Percentiles rank a stretch among this genome's conserved stretches.
These are phyloP conservation scores for Macroteleia sp. DNA, from an alignment of 2,888 invertebrate species.

Conservation along the genomic window DNA sequence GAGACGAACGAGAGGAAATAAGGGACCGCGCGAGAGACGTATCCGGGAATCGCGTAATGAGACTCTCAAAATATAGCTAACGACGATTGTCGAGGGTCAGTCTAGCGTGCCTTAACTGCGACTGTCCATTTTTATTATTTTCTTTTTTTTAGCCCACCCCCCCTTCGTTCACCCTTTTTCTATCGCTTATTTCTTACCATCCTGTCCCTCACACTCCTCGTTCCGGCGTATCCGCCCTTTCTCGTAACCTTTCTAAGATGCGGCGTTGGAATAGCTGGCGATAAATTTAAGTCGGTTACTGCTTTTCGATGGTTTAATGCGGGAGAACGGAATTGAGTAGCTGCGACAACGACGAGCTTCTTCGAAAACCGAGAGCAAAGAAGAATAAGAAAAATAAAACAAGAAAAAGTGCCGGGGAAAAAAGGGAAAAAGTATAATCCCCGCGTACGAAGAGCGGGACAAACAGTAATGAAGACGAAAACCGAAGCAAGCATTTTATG, in stretches of 20 bases:
- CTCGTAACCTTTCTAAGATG: slow-evolving; percentile 58
- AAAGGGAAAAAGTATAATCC: slow-evolving; percentile 58
- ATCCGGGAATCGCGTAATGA: slow-evolving; percentile 77
- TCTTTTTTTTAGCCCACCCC: slow-evolving; percentile 55
- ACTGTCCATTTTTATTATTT: slow-evolving; percentile 81
- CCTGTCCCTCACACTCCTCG: slow-evolving; percentile 16
- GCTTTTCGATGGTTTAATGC: slow-evolving; percentile 80
- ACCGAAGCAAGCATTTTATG: slow-evolving; percentile 63
- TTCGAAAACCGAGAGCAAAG: slow-evolving; percentile 58
- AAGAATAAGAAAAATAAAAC: slow-evolving; percentile 52
- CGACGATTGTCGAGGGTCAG: slow-evolving; percentile 81
- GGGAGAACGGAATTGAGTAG: slow-evolving; percentile 77
- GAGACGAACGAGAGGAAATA: slow-evolving; percentile 57
- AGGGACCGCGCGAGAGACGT: slow-evolving; percentile 68
- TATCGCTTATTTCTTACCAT: slow-evolving; percentile 52
- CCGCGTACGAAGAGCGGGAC: slow-evolving; percentile 48
- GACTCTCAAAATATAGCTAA: slow-evolving; percentile 79
- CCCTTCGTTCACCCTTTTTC: slow-evolving; percentile 54
- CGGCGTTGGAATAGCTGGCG: slow-evolving; percentile 75
- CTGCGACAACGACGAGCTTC: slow-evolving; percentile 72
- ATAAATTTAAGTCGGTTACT: slow-evolving; percentile 82
- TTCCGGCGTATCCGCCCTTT: slow-evolving; percentile 43
- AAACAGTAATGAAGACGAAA: slow-evolving; percentile 66
- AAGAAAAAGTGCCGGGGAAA: slow-evolving; percentile 23
- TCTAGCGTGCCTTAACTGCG: slow-evolving; percentile 80